Evolutionary conservation across 2,797 vertebrate species (phyloP).

Genomic region (Synanceia verrucosa): DNA sequence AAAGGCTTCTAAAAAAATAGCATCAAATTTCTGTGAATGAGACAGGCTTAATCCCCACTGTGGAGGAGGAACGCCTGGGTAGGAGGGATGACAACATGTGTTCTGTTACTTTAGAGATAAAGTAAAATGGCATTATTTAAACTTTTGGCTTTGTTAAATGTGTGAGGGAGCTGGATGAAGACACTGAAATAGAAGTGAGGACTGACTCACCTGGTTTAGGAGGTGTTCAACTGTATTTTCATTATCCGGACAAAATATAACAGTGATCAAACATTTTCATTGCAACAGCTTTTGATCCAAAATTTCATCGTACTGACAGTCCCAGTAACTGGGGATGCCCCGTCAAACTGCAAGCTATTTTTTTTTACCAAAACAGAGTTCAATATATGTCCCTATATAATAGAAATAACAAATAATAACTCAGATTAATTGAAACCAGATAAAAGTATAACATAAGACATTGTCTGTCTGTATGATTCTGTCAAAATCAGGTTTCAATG

Average conservation of each 20-base stretch:
- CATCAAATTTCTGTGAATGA: conserved; percentile 67
- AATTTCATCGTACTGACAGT: no score
- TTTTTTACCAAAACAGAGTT: no score
- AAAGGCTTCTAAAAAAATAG: conserved; percentile 57
- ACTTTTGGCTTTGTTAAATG: no score
- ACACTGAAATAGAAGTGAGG: no score
- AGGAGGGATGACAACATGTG: conserved; percentile 2
- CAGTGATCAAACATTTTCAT: no score
- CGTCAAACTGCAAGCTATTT: neutral
- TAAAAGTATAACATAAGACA: no score
- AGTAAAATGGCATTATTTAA: conserved; percentile 4
- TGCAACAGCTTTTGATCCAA: no score
- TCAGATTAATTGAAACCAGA: neutral
- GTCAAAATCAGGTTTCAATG: no score
- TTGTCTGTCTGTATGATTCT: neutral
- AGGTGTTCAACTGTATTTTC: neutral
- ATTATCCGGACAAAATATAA: no score
- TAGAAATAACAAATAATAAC: neutral
- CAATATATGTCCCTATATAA: neutral
- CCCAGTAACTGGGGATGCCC: conserved; percentile 7
- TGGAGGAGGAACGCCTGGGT: conserved; percentile 7
- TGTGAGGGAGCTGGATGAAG: no score
- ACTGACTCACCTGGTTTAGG: neutral
- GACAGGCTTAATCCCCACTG: conserved; percentile 61
- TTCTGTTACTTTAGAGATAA: conserved; percentile 30